Evolutionary conservation across 64 coral and sea anemone species (phyloP).

Genomic region (Actinia equina): DNA sequence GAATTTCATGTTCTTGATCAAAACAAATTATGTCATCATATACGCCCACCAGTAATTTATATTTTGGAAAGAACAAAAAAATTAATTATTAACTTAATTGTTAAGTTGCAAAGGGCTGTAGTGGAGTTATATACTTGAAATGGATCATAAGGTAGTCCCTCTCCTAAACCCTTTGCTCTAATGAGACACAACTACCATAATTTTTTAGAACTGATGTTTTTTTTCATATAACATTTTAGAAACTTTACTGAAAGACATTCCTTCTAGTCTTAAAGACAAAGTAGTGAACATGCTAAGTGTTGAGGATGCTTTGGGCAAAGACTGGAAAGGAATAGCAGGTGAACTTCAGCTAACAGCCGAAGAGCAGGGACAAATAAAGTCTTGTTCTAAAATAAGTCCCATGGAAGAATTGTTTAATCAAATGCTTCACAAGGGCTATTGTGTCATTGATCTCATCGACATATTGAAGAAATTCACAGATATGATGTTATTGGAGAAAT

Average conservation of each 20-base stretch:
- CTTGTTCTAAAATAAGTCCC: background rate
- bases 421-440: slow-evolving; percentile 29
- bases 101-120: too few relatives aligned
- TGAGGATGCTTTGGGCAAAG: background rate
- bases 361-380: slow-evolving; percentile 11
- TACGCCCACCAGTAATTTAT: too few relatives aligned
- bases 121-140: too few relatives aligned
- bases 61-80: too few relatives aligned
- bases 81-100: too few relatives aligned
- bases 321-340: slow-evolving; percentile 52
- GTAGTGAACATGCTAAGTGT: slow-evolving; percentile 16
- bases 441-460: slow-evolving; percentile 14
- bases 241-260: slow-evolving; percentile 54
- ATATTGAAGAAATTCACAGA: slow-evolving; percentile 2
- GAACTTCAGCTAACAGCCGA: slow-evolving; percentile 26
- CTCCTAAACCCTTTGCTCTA: too few relatives aligned
- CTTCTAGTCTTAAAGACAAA: background rate
- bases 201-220: background rate
- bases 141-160: background rate
- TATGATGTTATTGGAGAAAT: background rate
- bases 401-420: slow-evolving; percentile 40
- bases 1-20: too few relatives aligned
- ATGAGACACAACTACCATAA: too few relatives aligned
- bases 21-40: too few relatives aligned
- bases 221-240: background rate